Evolutionary conservation across 2,797 vertebrate species (phyloP).

Genomic region (Xiphorhynchus erythropygius): DNA sequence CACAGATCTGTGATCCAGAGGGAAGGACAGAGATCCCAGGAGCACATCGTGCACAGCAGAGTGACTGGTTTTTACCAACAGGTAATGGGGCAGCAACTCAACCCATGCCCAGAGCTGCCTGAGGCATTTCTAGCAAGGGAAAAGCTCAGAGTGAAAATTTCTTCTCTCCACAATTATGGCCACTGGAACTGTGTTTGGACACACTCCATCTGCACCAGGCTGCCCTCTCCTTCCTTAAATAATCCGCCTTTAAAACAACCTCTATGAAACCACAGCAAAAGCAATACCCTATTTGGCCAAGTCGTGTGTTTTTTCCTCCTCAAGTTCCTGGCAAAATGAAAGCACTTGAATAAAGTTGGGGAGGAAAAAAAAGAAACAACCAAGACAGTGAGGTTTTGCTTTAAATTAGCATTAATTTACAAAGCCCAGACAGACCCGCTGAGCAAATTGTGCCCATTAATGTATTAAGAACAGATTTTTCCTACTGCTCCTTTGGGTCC

Average conservation of each 20-base stretch:
- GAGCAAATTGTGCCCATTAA: slow-evolving; percentile 47
- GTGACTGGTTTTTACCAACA: not conserved
- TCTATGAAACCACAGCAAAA: not conserved
- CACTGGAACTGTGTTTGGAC: not conserved
- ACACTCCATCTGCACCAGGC: not conserved
- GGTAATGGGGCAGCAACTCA: rapidly evolving
- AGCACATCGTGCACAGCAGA: rapidly evolving
- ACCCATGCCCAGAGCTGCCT: not conserved
- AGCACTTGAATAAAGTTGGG: not conserved
- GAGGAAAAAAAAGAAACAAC: not conserved
- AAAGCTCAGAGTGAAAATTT: not conserved
- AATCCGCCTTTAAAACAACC: not conserved
- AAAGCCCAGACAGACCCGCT: slow-evolving; percentile 21
- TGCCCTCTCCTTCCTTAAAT: not conserved
- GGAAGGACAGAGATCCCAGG: not conserved
- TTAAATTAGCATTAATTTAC: slow-evolving; percentile 57
- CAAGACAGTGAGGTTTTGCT: not conserved
- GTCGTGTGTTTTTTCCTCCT: rapidly evolving
- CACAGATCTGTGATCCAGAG: not conserved
- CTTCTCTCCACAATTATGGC: no score
- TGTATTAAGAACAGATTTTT: slow-evolving; percentile 30
- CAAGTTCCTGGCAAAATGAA: not conserved
- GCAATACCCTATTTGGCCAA: not conserved
- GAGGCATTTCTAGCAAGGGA: not conserved
- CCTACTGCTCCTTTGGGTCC: slow-evolving; percentile 24